Base-by-base conservation (phyloP, 2,888 invertebrate species). In the Melanostoma scalare region DNA sequence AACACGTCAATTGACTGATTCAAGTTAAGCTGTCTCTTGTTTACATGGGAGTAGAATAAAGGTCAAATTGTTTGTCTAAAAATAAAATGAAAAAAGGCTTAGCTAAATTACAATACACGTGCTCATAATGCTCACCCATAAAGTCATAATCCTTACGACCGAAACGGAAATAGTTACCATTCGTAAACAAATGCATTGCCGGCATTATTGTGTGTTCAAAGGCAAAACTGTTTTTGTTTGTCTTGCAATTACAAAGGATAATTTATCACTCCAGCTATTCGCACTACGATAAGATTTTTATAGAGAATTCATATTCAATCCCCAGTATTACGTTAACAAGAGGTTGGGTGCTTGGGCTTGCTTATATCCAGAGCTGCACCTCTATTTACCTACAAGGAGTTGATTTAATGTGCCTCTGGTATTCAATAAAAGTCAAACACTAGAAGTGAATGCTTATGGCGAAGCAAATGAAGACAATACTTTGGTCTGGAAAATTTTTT, bases 201-300 rank as follows among this genome's bases (percentile, higher is more conserved):
- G 10, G 9, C 33, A 50, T 33, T 74, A 20, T 20, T 48, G 63
- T 50, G 35, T 6, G 67, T 20, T 20, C 67, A 67, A 50, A 36
- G 67, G 67, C 74, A 67, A 6, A 31, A 36, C 67, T 20, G 20
- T 20, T 20, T 20, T 20, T 74, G 74, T 67, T 58, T 74, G 52
- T 42, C 31, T 56, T 67, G 50, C 74, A 67, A 74, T 74, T 74
- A 67, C 74, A 33, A 8, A 3, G 31, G 4, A 58, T 67, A 74
- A 67, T 74, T 65, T 67, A 74, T 74, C 56, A 58, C 42, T 58
- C 30, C 3, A 31, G 10, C 58, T 48, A 44, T 58, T 44, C 68
- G 36, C 75, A 68, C 75, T 52, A 33, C 20, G 60, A 33, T 60
- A 52, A 36, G 58, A 75, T 75, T 60, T 67, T 42, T 35, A 44